A percentile compares a stretch with the other conserved stretches of the same genome.
These are phyloP conservation scores for Adelphocoris suturalis DNA, from an alignment of 2,888 invertebrate genomes.

Conservation along the genomic window DNA sequence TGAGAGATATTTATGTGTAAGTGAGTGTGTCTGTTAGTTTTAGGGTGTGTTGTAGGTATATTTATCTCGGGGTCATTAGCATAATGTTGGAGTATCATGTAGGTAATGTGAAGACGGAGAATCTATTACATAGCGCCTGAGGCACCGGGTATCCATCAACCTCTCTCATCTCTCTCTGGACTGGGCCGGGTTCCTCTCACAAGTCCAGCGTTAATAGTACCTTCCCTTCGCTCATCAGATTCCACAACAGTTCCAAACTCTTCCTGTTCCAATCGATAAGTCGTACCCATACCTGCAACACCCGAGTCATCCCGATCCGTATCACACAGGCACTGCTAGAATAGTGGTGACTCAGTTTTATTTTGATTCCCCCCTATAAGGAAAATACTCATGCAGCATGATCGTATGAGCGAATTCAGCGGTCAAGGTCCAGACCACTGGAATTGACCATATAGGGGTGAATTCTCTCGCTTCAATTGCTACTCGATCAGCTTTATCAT, in stretches of 20 bases:
- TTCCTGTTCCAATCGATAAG: neutral
- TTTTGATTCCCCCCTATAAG: no score
- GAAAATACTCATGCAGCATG: no score
- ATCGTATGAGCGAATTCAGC: no score
- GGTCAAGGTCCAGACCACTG: no score
- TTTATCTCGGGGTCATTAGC: slow-evolving; percentile 74
- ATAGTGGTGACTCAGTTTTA: no score
- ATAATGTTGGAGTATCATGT: slow-evolving; percentile 75
- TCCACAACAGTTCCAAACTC: slow-evolving; percentile 39
- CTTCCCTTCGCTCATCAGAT: slow-evolving; percentile 30
- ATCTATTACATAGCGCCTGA: slow-evolving; percentile 74
- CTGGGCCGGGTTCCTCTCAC: slow-evolving; percentile 37
- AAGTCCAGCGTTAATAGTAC: slow-evolving; percentile 43
- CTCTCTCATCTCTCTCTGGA: slow-evolving; percentile 67
- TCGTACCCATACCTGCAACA: neutral
- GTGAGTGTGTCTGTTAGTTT: slow-evolving; percentile 70
- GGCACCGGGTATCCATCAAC: slow-evolving; percentile 72
- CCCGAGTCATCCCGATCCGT: neutral
- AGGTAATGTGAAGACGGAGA: slow-evolving; percentile 75
- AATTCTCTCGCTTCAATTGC: no score
- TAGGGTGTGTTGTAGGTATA: slow-evolving; percentile 71
- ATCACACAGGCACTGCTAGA: no score
- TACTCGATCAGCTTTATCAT: no score
- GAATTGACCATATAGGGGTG: no score
- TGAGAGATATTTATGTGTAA: slow-evolving; percentile 70